phyloP scores from a whole-genome alignment of 2,797 vertebrate genomes.

The Brotula barbata region DNA sequence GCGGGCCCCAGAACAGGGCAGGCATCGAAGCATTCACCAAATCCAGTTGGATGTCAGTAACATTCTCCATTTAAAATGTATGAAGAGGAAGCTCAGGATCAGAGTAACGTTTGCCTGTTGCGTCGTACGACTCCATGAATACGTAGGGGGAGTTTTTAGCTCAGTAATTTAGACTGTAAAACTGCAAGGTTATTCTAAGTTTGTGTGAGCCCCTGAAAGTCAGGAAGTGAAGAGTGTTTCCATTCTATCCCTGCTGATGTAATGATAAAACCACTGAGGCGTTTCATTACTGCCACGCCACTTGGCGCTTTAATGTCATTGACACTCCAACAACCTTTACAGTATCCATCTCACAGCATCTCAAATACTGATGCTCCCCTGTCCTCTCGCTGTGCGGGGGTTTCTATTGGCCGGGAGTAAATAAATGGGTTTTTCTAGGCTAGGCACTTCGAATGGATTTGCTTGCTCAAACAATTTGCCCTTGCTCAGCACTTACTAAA shows the following conservation, averaged over 20 bases:
- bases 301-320: conserved; percentile 68
- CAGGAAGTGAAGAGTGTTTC: conserved; percentile 55
- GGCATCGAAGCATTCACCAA: conserved; percentile 17
- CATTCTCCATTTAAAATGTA: conserved; percentile 60
- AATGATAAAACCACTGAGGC: conserved; percentile 74
- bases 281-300: conserved; percentile 71
- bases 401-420: conserved; percentile 70
- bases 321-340: conserved; percentile 65
- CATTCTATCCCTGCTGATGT: conserved; percentile 65
- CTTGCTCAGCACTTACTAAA: conserved; percentile 76
- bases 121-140: conserved; percentile 52
- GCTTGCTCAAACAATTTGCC: conserved; percentile 78
- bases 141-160: conserved; percentile 52
- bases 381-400: conserved; percentile 54
- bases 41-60: conserved; percentile 29
- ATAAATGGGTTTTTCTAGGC: conserved; percentile 69
- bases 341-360: conserved; percentile 62
- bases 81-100: conserved; percentile 49
- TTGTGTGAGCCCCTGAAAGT: conserved; percentile 64
- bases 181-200: conserved; percentile 74
- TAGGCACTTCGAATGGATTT: conserved; percentile 76
- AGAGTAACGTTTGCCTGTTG: conserved; percentile 52
- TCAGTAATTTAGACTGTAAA: conserved; percentile 62
- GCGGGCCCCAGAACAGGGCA: conserved; percentile 37
- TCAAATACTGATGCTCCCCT: conserved; percentile 46